Conservation (phyloP, 2,888 invertebrate species). For the Ormyrus rosae region DNA sequence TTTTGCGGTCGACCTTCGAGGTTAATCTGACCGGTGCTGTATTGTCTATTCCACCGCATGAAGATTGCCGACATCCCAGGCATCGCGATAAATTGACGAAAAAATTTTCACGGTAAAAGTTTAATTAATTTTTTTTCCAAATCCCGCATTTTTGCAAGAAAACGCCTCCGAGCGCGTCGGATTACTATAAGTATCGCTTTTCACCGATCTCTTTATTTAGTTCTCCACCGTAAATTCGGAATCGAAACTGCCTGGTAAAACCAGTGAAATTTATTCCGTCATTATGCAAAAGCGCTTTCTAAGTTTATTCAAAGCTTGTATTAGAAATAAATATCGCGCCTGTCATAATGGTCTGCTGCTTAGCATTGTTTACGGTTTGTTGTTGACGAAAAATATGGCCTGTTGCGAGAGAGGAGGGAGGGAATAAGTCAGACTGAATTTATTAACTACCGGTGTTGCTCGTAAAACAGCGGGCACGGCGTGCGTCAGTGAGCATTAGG, state of each 20-base stretch:
- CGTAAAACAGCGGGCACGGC: background rate
- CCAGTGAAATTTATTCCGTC: too few species aligned
- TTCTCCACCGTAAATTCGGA: too few species aligned
- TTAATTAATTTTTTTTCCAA: background rate
- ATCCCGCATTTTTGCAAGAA: too few species aligned
- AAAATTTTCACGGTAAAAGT: constrained; percentile 10
- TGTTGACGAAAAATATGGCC: constrained; percentile 3
- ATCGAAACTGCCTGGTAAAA: too few species aligned
- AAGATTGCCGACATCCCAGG: constrained; percentile 23
- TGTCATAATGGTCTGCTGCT: constrained; percentile 10
- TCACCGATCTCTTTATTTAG: too few species aligned
- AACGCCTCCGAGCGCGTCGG: too few species aligned
- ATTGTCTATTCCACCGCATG: constrained; percentile 13
- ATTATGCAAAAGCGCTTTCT: too few species aligned
- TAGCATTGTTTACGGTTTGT: constrained; percentile 15
- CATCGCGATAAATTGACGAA: constrained; percentile 10
- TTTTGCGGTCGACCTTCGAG: constrained; percentile 50
- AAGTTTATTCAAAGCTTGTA: too few species aligned
- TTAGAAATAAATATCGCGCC: background rate
- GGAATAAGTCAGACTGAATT: background rate
- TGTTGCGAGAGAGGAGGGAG: background rate
- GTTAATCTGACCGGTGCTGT: constrained; percentile 35
- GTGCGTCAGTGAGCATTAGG: background rate
- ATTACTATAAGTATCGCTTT: too few species aligned
- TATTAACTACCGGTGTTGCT: constrained; percentile 17